Evolutionary conservation across 2,113 vertebrate genomes (phyloP), one percentile per base, ranked within the genome.

Genomic region (Nicator chloris): DNA sequence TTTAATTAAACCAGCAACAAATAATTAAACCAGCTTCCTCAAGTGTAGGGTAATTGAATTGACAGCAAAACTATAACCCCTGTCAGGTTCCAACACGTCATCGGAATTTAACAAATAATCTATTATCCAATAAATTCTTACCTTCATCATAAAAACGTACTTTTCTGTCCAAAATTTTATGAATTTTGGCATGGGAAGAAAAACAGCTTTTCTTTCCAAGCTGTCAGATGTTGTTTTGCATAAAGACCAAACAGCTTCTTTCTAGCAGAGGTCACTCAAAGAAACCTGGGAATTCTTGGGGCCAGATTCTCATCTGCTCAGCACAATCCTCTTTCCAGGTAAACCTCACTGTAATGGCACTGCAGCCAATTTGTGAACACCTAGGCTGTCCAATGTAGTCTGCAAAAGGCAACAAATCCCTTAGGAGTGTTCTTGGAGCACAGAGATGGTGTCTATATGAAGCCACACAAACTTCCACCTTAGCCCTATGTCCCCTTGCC

Each of bases 11-110:
- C 40, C 70, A 87, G 45, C 72, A 94, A 88, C 80, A 91, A 95
- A 82, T 92, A 93, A 87, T 92, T 95, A 95, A 91, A 79, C 59
- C 33, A 92, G 61, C 70, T 95, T 90, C 50, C 51, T 73, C 50
- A 53, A 82, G 21, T 64, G 39, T 53, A 45, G 24, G 6, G 33
- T 82, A 90, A 96, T 91, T 73, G 75, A 95, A 92, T 61, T 82
- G 73, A 91, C 80, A 93, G 40, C 66, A 87, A 89, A 79, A 89
- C 57, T 91, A 18, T 82, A 95, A 94, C 77, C 31, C 61, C 90
- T 90, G 82, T 85, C 90, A 66, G 54, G 45, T 39, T 90, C 54
- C 20, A 92, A 85, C 54, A 85, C 13, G 82, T 50, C 66, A 72
- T 1, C 66, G 78, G 27, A 88, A 95, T 65, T 76, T 88, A 80